Evolutionary conservation across 1,140 invertebrate genomes (phyloP).

Genomic region (Micrasema minimum): DNA sequence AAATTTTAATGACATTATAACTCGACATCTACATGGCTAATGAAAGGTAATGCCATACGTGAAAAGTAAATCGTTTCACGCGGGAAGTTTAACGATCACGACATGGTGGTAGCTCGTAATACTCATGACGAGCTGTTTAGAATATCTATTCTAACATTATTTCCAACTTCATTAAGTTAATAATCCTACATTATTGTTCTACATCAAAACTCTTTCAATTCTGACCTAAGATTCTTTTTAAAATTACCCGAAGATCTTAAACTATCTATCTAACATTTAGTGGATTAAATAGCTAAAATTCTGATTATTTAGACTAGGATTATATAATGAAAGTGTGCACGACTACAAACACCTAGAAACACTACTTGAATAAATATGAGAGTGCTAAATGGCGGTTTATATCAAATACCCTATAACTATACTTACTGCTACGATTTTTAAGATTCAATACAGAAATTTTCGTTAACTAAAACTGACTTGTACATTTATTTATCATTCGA

Average conservation of each 20-base stretch:
- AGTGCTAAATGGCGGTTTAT: slow-evolving; percentile 6
- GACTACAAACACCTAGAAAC: slow-evolving; percentile 25
- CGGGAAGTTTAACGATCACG: slow-evolving; percentile 14
- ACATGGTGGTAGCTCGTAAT: slow-evolving; percentile 10
- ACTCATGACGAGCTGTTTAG: slow-evolving; percentile 8
- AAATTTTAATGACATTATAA: slow-evolving; percentile 32
- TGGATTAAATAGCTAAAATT: slow-evolving; percentile 3
- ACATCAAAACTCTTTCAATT: slow-evolving; percentile 10
- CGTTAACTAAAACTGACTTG: too few species aligned
- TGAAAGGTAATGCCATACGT: slow-evolving; percentile 31
- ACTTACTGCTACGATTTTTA: neutral
- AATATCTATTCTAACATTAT: slow-evolving; percentile 25
- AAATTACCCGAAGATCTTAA: slow-evolving; percentile 20
- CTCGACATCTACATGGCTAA: slow-evolving; percentile 25
- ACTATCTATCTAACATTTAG: slow-evolving; percentile 18
- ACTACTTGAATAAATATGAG: slow-evolving; percentile 11
- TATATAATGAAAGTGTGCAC: too few species aligned
- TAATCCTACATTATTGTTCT: slow-evolving; percentile 19
- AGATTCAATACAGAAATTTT: too few species aligned
- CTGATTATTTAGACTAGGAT: slow-evolving; percentile 9
- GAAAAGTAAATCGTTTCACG: slow-evolving; percentile 32
- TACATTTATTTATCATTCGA: too few species aligned
- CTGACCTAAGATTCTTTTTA: slow-evolving; percentile 5
- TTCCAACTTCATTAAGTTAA: slow-evolving; percentile 16
- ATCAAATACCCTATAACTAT: slow-evolving; percentile 19